A percentile compares a stretch with the other conserved stretches of the same genome.
These are phyloP conservation scores for Brachionus rubens DNA, from an alignment of 1,140 invertebrate species.

Conservation along the genomic window DNA sequence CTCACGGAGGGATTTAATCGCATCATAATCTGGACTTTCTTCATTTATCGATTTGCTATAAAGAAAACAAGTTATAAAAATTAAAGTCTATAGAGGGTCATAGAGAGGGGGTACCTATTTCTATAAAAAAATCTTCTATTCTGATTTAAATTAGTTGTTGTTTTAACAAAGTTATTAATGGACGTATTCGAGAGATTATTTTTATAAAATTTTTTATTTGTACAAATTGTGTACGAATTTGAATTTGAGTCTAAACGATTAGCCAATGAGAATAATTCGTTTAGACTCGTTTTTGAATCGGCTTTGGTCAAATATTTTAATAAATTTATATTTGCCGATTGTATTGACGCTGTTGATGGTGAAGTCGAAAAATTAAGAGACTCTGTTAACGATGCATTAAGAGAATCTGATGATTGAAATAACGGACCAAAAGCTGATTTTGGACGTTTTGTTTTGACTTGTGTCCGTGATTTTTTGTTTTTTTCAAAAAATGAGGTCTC, in stretches of 20 bases:
- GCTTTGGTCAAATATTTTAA: slow-evolving; percentile 12
- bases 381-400: not conserved
- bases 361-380: not conserved
- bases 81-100: not conserved
- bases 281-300: slow-evolving; percentile 5
- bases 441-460: slow-evolving; percentile 29
- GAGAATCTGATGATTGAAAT: not conserved
- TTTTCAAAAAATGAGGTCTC: slow-evolving; percentile 1
- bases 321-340: not conserved
- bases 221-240: slow-evolving; percentile 9
- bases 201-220: slow-evolving; percentile 12
- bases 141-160: not conserved
- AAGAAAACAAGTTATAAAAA: not conserved
- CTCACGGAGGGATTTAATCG: slow-evolving; percentile 14
- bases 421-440: slow-evolving; percentile 37
- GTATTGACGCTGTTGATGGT: not conserved
- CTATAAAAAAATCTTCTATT: slow-evolving; percentile 27
- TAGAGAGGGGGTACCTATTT: slow-evolving; percentile 1
- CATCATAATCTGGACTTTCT: slow-evolving; percentile 39
- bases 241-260: slow-evolving; percentile 16
- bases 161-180: not conserved
- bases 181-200: slow-evolving; percentile 8
- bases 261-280: slow-evolving; percentile 14
- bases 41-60: slow-evolving; percentile 46
- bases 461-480: not conserved